Evolutionary conservation across 2,888 invertebrate species (phyloP).

Genomic region (Meliscaeva auricollis): DNA sequence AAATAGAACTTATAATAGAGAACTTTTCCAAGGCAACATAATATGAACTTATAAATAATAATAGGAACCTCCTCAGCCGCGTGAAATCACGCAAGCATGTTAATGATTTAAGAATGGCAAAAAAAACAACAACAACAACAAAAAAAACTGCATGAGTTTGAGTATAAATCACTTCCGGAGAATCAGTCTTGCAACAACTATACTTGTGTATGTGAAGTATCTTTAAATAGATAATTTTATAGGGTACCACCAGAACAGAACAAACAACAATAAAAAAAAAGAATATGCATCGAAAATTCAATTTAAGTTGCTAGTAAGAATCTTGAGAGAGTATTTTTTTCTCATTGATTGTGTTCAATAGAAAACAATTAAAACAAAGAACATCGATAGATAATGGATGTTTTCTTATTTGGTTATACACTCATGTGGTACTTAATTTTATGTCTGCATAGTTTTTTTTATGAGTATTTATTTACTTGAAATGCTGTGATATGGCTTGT

Average conservation of each 20-base stretch:
- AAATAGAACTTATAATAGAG: neutral
- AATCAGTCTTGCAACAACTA: slow-evolving; percentile 2
- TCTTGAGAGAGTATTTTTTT: neutral
- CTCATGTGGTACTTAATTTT: too few species aligned
- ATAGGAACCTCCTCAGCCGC: slow-evolving; percentile 24
- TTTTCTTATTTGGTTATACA: too few species aligned
- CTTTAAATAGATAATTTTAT: slow-evolving; percentile 15
- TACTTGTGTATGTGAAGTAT: slow-evolving; percentile 15
- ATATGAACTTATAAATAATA: slow-evolving; percentile 28
- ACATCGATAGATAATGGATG: neutral
- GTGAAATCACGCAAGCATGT: slow-evolving; percentile 37
- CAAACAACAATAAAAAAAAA: neutral
- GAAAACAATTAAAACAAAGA: neutral
- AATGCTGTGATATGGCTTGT: too few species aligned
- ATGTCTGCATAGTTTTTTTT: too few species aligned
- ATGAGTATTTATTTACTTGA: too few species aligned
- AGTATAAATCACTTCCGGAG: slow-evolving; percentile 27
- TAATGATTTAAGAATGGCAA: slow-evolving; percentile 24
- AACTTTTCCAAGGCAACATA: slow-evolving; percentile 36
- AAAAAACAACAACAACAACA: neutral
- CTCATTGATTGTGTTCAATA: neutral
- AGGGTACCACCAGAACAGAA: neutral
- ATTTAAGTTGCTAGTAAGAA: neutral
- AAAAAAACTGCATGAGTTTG: neutral
- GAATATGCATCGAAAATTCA: neutral